Conservation (phyloP, 2,888 invertebrate species). For the Lithophane leautieri region DNA sequence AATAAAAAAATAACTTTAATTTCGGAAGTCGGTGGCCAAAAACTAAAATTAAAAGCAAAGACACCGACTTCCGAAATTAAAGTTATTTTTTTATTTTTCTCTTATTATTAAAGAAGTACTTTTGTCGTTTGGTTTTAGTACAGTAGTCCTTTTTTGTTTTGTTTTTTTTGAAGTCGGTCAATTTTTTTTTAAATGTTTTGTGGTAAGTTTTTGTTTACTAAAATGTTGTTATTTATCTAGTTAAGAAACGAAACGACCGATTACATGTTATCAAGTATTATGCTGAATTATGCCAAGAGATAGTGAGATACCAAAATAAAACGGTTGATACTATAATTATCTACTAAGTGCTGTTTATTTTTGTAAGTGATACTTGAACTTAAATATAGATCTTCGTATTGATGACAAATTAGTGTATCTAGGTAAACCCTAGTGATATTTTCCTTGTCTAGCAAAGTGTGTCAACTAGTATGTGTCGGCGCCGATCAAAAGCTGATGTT, state of each 20-base stretch:
- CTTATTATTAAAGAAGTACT: too few relatives aligned
- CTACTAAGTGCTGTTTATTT: constrained; percentile 27
- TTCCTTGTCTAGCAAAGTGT: constrained; percentile 37
- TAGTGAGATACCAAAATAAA: constrained; percentile 23
- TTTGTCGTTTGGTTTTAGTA: too few relatives aligned
- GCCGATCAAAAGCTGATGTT: constrained; percentile 11
- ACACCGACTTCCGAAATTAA: too few relatives aligned
- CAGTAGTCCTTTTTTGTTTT: too few relatives aligned
- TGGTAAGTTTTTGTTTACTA: constrained; percentile 36
- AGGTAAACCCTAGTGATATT: constrained; percentile 22
- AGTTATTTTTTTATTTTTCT: too few relatives aligned
- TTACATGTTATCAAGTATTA: constrained; percentile 42
- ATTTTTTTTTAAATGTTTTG: too few relatives aligned
- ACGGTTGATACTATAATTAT: constrained; percentile 10
- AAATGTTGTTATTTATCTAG: constrained; percentile 21
- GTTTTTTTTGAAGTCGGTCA: too few relatives aligned
- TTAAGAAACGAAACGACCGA: constrained; percentile 48
- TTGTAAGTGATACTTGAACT: constrained; percentile 17
- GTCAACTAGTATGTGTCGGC: constrained; percentile 38
- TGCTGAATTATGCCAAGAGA: constrained; percentile 54
- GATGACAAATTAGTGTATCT: constrained; percentile 26
- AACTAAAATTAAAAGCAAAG: too few relatives aligned
- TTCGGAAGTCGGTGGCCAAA: too few relatives aligned
- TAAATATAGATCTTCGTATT: constrained; percentile 17
- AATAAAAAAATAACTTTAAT: too few relatives aligned